These are phyloP conservation scores for Dasypolia templi DNA, from an alignment of 2,888 invertebrate species.

Conservation along the genomic window DNA sequence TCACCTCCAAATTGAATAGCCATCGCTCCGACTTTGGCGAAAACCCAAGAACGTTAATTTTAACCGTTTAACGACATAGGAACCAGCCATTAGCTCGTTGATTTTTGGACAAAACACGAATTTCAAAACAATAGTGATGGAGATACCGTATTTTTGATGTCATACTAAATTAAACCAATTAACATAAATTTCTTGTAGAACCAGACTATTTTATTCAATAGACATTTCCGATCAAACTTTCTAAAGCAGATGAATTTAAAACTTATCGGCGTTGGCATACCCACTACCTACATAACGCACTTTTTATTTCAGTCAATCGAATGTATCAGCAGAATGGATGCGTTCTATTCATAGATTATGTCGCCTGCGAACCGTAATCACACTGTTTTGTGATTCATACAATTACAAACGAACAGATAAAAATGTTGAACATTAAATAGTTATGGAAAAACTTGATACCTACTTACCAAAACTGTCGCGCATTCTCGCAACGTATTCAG, in stretches of 20 bases:
- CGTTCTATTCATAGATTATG: constrained; percentile 70
- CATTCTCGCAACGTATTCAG: constrained; percentile 58
- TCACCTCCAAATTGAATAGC: neutral
- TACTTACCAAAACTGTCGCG: constrained; percentile 68
- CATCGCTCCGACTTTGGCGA: neutral
- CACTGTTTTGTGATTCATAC: constrained; percentile 62
- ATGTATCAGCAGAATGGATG: constrained; percentile 65
- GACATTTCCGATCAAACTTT: constrained; percentile 58
- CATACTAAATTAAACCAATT: constrained; percentile 42
- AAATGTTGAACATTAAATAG: constrained; percentile 41
- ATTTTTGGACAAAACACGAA: neutral
- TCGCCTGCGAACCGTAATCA: constrained; percentile 62
- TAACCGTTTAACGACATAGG: neutral
- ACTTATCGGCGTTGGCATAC: constrained; percentile 48
- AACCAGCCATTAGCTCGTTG: neutral
- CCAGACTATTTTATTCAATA: constrained; percentile 31
- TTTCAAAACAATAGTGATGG: constrained; percentile 1
- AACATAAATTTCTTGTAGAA: constrained; percentile 48
- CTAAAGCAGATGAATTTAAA: constrained; percentile 60
- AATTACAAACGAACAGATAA: constrained; percentile 54
- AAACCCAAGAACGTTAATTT: neutral
- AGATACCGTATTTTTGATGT: constrained; percentile 18
- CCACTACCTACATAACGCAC: constrained; percentile 40
- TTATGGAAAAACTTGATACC: constrained; percentile 54
- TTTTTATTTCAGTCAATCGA: constrained; percentile 69